Percentiles rank a stretch among this genome's conserved stretches.
These are phyloP conservation scores for Nebria ingens DNA, from an alignment of 1,140 invertebrate species.

Conservation along the genomic window DNA sequence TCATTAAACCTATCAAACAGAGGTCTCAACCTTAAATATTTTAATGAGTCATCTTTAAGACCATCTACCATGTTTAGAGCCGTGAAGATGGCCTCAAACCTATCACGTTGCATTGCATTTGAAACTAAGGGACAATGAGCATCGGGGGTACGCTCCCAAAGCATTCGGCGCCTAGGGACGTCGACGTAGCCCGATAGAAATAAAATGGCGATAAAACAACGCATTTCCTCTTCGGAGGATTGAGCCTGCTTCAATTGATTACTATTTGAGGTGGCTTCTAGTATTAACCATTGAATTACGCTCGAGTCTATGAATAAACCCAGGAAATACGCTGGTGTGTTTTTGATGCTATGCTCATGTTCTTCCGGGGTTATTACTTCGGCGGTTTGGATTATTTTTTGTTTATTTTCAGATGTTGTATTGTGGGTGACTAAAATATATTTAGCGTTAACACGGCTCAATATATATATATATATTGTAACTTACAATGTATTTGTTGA, in stretches of 20 bases:
- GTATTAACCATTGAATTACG: background rate
- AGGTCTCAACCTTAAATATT: slow-evolving; percentile 14
- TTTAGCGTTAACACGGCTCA: too few relatives aligned
- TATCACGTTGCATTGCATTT: slow-evolving; percentile 18
- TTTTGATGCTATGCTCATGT: slow-evolving; percentile 5
- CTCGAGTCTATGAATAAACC: slow-evolving; percentile 2
- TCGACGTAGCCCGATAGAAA: slow-evolving; percentile 19
- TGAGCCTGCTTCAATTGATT: background rate
- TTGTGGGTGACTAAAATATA: too few relatives aligned
- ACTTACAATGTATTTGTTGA: too few relatives aligned
- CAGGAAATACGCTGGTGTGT: background rate
- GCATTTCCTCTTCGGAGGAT: slow-evolving; percentile 15
- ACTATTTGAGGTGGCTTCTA: background rate
- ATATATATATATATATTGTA: too few relatives aligned
- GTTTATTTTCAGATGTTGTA: too few relatives aligned
- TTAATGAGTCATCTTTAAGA: slow-evolving; percentile 13
- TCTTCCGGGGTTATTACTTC: slow-evolving; percentile 6
- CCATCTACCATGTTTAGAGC: slow-evolving; percentile 15
- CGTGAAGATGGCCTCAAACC: slow-evolving; percentile 19
- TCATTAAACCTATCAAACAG: slow-evolving; percentile 15
- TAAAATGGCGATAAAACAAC: slow-evolving; percentile 19
- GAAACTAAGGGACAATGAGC: slow-evolving; percentile 18
- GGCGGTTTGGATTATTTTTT: too few relatives aligned
- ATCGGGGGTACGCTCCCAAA: slow-evolving; percentile 19
- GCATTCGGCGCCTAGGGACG: slow-evolving; percentile 18